These are phyloP conservation scores for Neosilurus mollespiculum DNA, from an alignment of 2,797 vertebrate genomes.

Conservation along the genomic window DNA sequence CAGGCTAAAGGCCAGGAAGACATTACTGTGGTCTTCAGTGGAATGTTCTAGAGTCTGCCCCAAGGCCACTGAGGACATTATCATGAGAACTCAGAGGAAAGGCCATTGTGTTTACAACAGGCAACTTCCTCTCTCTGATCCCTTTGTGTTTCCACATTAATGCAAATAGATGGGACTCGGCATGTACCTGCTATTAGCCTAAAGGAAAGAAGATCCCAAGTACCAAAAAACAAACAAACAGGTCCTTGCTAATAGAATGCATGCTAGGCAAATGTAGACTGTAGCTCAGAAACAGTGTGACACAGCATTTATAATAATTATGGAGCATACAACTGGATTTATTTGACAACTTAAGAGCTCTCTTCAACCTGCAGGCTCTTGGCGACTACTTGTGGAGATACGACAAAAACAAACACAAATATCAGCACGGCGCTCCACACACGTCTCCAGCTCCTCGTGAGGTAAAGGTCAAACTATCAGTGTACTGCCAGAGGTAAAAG, in stretches of 20 bases:
- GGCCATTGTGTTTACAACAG: conserved; percentile 57
- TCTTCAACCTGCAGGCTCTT: conserved; percentile 28
- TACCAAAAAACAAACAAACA: conserved; percentile 27
- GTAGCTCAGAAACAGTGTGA: background rate
- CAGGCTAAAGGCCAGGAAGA: conserved; percentile 52
- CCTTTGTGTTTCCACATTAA: conserved; percentile 54
- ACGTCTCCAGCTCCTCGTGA: conserved; percentile 31
- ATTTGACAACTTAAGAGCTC: conserved; percentile 39
- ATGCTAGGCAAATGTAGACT: background rate
- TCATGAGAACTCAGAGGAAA: conserved; percentile 58
- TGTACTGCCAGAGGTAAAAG: conserved; percentile 50
- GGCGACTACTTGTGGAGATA: conserved; percentile 41
- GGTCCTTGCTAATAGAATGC: background rate
- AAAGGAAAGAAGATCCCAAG: conserved; percentile 38
- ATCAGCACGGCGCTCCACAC: conserved; percentile 41
- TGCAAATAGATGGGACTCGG: conserved; percentile 50
- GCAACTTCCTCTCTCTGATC: conserved; percentile 58
- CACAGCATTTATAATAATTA: conserved; percentile 9
- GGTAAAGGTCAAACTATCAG: conserved; percentile 56
- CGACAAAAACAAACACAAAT: conserved; percentile 53
- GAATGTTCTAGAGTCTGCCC: conserved; percentile 56
- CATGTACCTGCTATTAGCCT: conserved; percentile 27
- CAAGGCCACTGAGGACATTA: conserved; percentile 58
- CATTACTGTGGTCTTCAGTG: conserved; percentile 47
- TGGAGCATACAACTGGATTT: conserved; percentile 16